A percentile compares a stretch with the other conserved stretches of the same genome.
Conservation (phyloP, 2,888 invertebrate genomes). For the Drosophila peninsularis region DNA sequence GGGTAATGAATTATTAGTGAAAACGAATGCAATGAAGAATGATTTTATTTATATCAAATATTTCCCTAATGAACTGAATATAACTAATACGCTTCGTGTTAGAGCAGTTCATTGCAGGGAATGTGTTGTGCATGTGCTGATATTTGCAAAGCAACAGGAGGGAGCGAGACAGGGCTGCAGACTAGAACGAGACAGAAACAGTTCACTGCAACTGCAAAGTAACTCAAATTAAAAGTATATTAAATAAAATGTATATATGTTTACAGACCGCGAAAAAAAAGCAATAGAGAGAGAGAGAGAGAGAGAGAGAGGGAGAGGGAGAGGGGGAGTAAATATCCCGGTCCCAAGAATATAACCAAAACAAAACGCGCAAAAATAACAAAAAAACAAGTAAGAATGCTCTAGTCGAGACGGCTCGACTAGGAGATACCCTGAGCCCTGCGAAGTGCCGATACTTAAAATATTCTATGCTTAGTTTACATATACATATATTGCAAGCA, state of each 20-base stretch:
- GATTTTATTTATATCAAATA: no score
- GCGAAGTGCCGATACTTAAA: no score
- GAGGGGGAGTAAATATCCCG: constrained; percentile 13
- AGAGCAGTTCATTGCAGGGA: background rate
- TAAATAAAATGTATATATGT: background rate
- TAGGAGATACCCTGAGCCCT: no score
- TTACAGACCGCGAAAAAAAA: background rate
- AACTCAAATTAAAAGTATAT: constrained; percentile 29
- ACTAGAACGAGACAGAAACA: constrained; percentile 4
- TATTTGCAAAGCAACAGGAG: constrained; percentile 53
- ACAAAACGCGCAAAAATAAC: background rate
- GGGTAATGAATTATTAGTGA: no score
- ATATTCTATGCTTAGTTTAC: no score
- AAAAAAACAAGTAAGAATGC: no score
- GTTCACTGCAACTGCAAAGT: constrained; percentile 24
- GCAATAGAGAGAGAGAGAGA: no score
- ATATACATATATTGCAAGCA: no score
- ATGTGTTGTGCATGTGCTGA: constrained; percentile 49
- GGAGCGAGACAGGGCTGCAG: no score
- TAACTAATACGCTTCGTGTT: background rate
- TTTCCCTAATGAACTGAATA: no score
- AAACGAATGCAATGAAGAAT: no score
- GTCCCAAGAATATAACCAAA: constrained; percentile 32
- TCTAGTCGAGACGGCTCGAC: no score
- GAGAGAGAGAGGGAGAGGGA: background rate